Base-by-base conservation (phyloP, 2,888 invertebrate genomes). In the Cephus runcator region DNA sequence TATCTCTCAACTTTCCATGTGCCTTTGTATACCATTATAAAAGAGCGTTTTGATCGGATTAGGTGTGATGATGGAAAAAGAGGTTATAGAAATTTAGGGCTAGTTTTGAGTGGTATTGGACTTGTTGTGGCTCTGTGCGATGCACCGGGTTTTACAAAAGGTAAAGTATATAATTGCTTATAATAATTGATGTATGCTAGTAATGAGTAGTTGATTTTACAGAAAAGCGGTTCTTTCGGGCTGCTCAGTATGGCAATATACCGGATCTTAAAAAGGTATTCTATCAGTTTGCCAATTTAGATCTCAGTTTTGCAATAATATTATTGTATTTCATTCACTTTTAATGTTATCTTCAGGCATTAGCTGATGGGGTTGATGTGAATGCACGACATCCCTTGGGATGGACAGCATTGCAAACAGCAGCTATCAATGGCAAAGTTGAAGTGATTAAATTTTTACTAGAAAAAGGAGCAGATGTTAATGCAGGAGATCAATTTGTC, bases 321-420 rank as follows among this genome's bases (percentile, higher is more conserved):
- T 30, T 71, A 56, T 9, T 23, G 23, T 23, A 9, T 23, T 56
- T 56, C 23, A 9, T 56, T 56, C 0, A 23, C 9, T 12, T 75
- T 36, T 11, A 23, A 34, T 71, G 34, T 69, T 71, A 69, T 71
- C 30, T 68, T 78, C 85, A 93, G 88, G 88, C 92, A 73, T 88
- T 92, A 34, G 91, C 92, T 12, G 92, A 92, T 77, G 93, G 93
- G 69, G 87, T 93, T 23, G 93, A 95, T 86, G 93, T 95, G 1
- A 96, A 98, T 92, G 89, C 91, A 75, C 93, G 95, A 23, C 97
- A 98, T 92, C 86, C 93, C 35, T 92, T 97, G 74, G 98, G 98
- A 75, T 98, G 98, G 98, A 97, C 97, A 23, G 94, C 97, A 35
- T 92, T 98, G 56, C 97, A 97, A 92, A 94, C 95, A 75, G 98